Conservation (phyloP, 2,113 vertebrate genomes). For the Bos indicus region DNA sequence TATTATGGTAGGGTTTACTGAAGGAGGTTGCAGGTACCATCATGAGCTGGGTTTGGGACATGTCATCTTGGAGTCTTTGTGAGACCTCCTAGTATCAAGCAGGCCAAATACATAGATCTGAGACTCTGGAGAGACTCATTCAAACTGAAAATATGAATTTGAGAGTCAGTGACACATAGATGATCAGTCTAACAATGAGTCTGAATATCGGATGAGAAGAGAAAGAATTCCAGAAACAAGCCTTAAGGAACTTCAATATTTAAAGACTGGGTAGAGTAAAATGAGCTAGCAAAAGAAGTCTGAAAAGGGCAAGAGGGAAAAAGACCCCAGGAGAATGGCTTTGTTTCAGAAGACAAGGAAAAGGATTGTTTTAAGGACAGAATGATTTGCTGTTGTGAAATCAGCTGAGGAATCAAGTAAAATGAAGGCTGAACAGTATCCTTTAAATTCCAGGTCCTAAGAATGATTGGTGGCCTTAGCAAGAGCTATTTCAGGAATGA, state of each 20-base stretch:
- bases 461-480: conserved; percentile 10
- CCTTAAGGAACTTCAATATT: no score
- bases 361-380: conserved; percentile 1
- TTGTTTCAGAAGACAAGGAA: conserved; percentile 28
- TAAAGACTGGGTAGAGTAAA: background rate
- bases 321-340: background rate
- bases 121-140: background rate
- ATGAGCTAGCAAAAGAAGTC: background rate
- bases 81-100: background rate
- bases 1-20: background rate
- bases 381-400: background rate
- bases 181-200: no score
- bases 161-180: background rate
- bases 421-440: background rate
- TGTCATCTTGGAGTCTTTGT: background rate
- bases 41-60: background rate
- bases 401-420: background rate
- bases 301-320: background rate
- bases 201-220: no score
- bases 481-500: conserved; percentile 26
- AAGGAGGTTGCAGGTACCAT: background rate
- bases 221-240: no score
- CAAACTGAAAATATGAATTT: background rate
- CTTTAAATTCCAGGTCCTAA: background rate
- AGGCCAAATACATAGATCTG: background rate